Conservation (phyloP, 2,888 invertebrate species). For the Drosophila cognata region DNA sequence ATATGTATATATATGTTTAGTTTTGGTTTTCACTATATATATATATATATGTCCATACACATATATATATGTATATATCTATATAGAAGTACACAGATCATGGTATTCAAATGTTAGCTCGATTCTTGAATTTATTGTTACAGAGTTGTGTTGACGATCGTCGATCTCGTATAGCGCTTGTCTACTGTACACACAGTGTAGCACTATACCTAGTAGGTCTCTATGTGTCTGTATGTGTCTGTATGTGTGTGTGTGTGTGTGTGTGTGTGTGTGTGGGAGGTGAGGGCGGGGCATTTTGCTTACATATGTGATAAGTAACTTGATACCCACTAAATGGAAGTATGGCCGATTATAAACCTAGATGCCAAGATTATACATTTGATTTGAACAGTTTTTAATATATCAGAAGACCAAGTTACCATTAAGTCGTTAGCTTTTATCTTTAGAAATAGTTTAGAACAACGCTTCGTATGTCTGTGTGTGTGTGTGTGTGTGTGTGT, state of each 20-base stretch:
- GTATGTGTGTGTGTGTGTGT: conserved; percentile 10
- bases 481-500: conserved; percentile 25
- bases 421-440: conserved; percentile 74
- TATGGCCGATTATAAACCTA: conserved; percentile 42
- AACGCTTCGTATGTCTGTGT: conserved; percentile 36
- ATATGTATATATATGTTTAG: conserved; percentile 20
- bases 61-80: conserved; percentile 9
- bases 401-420: conserved; percentile 76
- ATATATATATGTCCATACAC: neutral
- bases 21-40: neutral
- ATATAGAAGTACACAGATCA: conserved; percentile 9
- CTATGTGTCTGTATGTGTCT: conserved; percentile 50
- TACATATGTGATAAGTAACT: conserved; percentile 42
- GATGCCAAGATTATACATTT: conserved; percentile 53
- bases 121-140: conserved; percentile 49
- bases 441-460: conserved; percentile 68
- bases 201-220: conserved; percentile 56
- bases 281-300: conserved; percentile 10
- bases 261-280: conserved; percentile 13
- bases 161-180: conserved; percentile 40
- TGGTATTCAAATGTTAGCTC: conserved; percentile 47
- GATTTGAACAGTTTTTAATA: conserved; percentile 32
- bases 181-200: conserved; percentile 4
- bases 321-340: conserved; percentile 58
- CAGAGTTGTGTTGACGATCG: conserved; percentile 38